A percentile compares a stretch with the other conserved stretches of the same genome.
Evolutionary conservation across 2,113 vertebrate species (phyloP).

Genomic region (Pithys albifrons): DNA sequence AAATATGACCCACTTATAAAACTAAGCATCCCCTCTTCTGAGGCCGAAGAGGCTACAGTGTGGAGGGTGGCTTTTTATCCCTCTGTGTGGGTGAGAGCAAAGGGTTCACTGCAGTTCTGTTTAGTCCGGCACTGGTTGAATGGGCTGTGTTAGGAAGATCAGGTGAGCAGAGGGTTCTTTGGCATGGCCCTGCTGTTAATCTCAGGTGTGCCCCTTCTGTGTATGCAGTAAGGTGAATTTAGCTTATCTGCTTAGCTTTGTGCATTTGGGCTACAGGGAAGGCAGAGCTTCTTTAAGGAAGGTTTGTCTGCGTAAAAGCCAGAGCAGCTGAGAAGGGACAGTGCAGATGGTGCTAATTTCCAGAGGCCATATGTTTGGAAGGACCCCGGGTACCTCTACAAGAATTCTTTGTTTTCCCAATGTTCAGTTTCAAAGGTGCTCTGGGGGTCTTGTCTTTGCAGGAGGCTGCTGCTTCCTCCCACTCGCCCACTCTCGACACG

Average conservation of each 20-base stretch:
- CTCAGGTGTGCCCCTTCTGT: neutral
- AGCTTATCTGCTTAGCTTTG: neutral
- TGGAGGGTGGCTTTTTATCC: neutral
- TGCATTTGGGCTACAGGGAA: neutral
- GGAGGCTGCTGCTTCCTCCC: constrained; percentile 44
- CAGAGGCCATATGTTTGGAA: constrained; percentile 18
- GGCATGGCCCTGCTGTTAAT: neutral
- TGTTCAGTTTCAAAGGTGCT: constrained; percentile 46
- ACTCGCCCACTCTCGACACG: neutral
- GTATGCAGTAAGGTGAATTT: neutral
- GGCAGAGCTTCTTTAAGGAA: neutral
- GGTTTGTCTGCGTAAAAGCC: neutral
- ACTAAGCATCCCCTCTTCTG: neutral
- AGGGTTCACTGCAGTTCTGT: neutral
- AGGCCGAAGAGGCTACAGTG: rapidly evolving
- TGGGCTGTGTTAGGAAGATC: rapidly evolving
- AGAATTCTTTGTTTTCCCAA: constrained; percentile 46
- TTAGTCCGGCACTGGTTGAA: neutral
- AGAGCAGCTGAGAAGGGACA: neutral
- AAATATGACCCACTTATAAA: neutral
- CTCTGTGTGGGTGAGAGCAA: neutral
- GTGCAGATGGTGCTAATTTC: constrained; percentile 42
- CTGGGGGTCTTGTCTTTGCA: constrained; percentile 46
- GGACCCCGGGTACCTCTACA: neutral
- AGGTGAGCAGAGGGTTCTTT: neutral